phyloP scores from a whole-genome alignment of 2,888 invertebrate genomes.

The Chrysopilus asiliformis region DNA sequence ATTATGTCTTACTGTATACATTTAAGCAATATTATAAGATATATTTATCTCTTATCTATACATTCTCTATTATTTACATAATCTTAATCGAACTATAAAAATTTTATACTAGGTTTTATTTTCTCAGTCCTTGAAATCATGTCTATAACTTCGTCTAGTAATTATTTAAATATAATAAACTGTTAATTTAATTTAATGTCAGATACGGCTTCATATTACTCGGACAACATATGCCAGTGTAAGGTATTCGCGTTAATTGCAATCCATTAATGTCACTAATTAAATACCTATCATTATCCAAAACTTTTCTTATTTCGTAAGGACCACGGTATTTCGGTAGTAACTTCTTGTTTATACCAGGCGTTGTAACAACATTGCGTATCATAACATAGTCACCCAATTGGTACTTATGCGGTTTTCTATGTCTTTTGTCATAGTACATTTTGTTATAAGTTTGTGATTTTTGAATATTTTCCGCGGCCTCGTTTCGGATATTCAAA shows the following conservation, averaged over 20 bases:
- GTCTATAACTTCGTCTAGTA: too few relatives aligned
- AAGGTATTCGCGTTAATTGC: constrained; percentile 15
- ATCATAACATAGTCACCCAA: constrained; percentile 18
- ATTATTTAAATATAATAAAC: too few relatives aligned
- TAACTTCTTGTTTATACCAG: constrained; percentile 16
- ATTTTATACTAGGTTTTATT: too few relatives aligned
- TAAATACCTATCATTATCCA: too few relatives aligned
- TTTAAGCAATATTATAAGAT: too few relatives aligned
- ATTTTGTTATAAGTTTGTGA: background rate
- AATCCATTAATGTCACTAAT: constrained; percentile 16
- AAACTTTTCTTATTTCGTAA: constrained; percentile 16
- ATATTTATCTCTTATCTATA: too few relatives aligned
- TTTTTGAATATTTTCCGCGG: background rate
- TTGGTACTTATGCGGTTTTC: constrained; percentile 1
- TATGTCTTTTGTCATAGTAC: background rate
- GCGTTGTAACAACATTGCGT: constrained; percentile 15
- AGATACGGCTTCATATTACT: constrained; percentile 1
- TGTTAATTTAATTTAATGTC: too few relatives aligned
- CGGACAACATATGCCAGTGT: constrained; percentile 1
- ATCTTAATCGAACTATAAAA: too few relatives aligned
- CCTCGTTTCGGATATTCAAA: too few relatives aligned
- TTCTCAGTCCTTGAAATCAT: too few relatives aligned
- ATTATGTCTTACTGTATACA: too few relatives aligned
- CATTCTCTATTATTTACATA: too few relatives aligned
- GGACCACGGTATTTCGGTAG: constrained; percentile 19